Evolutionary conservation across 1,140 invertebrate genomes (phyloP), one percentile per base, ranked within the genome.

Genomic region (Eumeta japonica): DNA sequence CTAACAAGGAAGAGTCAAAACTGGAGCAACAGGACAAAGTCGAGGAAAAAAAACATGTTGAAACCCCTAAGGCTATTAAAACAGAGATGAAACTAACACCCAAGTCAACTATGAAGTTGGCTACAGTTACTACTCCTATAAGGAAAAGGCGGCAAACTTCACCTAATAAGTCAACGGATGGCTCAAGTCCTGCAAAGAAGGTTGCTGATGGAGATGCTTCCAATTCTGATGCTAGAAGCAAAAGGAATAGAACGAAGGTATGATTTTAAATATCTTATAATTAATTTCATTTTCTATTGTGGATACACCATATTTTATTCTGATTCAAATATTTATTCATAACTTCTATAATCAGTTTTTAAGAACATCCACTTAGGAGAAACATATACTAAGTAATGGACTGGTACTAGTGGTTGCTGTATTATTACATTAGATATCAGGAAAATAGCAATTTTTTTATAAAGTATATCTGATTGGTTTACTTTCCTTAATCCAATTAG

Each of bases 101-200:
- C 10, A 77, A 78, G 46, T 70, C 76, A 5, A 77, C 75, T 11
- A 40, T 79, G 41, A 79, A 78, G 40, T 46, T 78, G 41, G 76
- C 77, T 2, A 79, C 78, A 28, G 75, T 77, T 10, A 78, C 77
- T 12, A 71, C 78, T 3, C 74, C 75, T 4, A 64, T 76, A 38
- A 64, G 73, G 34, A 77, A 76, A 46, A 52, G 77, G 37, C 70
- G 78, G 32, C 58, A 66, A 15, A 53, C 63, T 15, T 74, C 72
- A n/a, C 56, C 57, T 28, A 62, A 36, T 36, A 76, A 67, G 41
- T 39, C 40, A 7, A 44, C 16, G 35, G 67, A 73, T 33, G 64
- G 70, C 3, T 46, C 59, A 3, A 61, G 54, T 39, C 45, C 66
- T 13, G 49, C 70, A 11, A 75, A 76, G 47, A 67, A 67, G 36